Evolutionary conservation across 2,888 invertebrate genomes (phyloP), one percentile per base, ranked within the genome.

Genomic region (Harmothoe impar): DNA sequence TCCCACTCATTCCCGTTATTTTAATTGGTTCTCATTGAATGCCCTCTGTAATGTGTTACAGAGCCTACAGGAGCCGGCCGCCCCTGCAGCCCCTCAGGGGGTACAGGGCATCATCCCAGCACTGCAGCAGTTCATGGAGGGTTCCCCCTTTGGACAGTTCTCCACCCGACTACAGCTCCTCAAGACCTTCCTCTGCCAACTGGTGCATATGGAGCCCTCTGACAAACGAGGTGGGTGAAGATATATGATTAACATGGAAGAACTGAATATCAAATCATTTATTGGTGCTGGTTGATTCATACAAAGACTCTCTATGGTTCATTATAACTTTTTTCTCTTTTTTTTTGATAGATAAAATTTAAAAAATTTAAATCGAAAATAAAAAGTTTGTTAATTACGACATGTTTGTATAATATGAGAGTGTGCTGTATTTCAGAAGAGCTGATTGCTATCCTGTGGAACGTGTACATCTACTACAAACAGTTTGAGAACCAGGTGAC

Each of bases 141-240:
- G 97, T 78, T 97, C 98, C 0, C 97, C 97, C 91, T 96, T 99
- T 52, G 98, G 98, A 0, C 98, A 99, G 96, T 99, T 97, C 94
- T 96, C 97, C 91, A 96, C 97, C 0, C 96, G 99, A 91, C 96
- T 99, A 90, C 97, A 97, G 91, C 97, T 99, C 92, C 96, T 99
- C 3, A 97, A 97, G 91, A 97, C 97, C 0, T 98, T 98, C 95
- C 98, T 98, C 95, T 97, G 98, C 93, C 98, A 98, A 94, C 96
- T 97, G 91, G 96, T 97, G 90, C 97, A 97, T 94, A 96, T 97
- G 93, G 95, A 96, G n/a, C 93, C 95, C 5, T 92, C 93, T 23
- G 91, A 93, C 0, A 95, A 95, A 92, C 95, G 96, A 96, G 96
- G 97, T 97, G 93, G n/a, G 88, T 54, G 23, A 29, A 3, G 43